phyloP scores from a whole-genome alignment of 2,888 invertebrate genomes.

The Lithophane semibrunnea region DNA sequence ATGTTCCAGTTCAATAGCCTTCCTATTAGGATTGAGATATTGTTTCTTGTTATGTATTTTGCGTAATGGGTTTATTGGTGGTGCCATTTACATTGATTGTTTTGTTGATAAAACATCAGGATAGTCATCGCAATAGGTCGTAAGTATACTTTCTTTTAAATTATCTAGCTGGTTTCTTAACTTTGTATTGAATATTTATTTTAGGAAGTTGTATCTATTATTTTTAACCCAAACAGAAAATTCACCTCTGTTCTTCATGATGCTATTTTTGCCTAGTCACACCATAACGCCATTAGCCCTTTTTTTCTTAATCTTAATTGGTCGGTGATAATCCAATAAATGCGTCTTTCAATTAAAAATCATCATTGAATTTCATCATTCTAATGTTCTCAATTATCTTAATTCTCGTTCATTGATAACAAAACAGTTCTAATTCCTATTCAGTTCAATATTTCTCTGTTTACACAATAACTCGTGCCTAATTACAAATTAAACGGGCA shows the following conservation, averaged over 20 bases:
- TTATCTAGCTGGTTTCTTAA: background rate
- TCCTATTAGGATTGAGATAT: slow-evolving; percentile 67
- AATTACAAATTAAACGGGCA: slow-evolving; percentile 70
- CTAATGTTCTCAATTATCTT: background rate
- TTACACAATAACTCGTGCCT: slow-evolving; percentile 64
- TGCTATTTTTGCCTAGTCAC: background rate
- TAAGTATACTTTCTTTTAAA: background rate
- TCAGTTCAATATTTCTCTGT: slow-evolving; percentile 38
- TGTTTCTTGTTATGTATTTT: slow-evolving; percentile 43
- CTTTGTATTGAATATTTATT: background rate
- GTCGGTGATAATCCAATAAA: background rate
- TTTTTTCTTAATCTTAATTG: background rate
- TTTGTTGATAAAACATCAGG: too few relatives aligned
- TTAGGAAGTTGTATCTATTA: background rate
- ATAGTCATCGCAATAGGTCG: background rate
- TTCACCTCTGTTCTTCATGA: background rate
- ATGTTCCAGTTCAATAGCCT: slow-evolving; percentile 65
- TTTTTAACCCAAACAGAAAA: background rate
- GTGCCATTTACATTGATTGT: background rate
- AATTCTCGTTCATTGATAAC: slow-evolving; percentile 14
- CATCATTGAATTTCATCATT: slow-evolving; percentile 9
- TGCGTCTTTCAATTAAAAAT: background rate
- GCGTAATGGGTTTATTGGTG: slow-evolving; percentile 22
- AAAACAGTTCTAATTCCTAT: slow-evolving; percentile 15
- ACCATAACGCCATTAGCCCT: too few relatives aligned